Evolutionary conservation across 2,888 invertebrate genomes (phyloP), one percentile per base, ranked within the genome.

Genomic region (Lepidocyrtinus sp.): DNA sequence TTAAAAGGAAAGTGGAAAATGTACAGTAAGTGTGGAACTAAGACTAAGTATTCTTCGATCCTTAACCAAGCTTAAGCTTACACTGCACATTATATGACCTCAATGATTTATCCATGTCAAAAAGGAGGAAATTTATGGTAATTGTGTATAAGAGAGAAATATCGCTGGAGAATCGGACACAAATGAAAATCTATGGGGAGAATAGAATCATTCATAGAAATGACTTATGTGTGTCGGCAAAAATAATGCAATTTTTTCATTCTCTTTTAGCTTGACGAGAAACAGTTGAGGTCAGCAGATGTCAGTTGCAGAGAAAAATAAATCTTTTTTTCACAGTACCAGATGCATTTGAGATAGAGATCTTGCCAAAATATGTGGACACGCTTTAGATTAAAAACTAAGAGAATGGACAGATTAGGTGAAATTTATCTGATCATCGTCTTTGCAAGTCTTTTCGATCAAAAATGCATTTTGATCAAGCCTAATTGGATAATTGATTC

Each of bases 51-150:
- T 36, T 36, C 36, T 36, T 9, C 36, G 12, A 36, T 9, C 7
- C 36, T 36, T n/a, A n/a, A n/a, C n/a, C n/a, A n/a, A n/a, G n/a
- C n/a, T n/a, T n/a, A n/a, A n/a, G n/a, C n/a, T n/a, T n/a, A n/a
- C n/a, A n/a, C 36, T 12, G 36, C 36, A 36, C 36, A 36, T 36
- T 36, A 36, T 36, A 12, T 36, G 36, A 36, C 36, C 36, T 36
- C 36, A 5, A 36, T 36, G 46, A 64, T 64, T 65, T 17, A 55
- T 19, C 63, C 22, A 26, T 65, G 50, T 65, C 73, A 55, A 7
- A 27, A 27, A 63, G 64, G 24, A 50, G 55, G 25, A 21, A 64
- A 73, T 73, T 72, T 72, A 72, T 63, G 72, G 27, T 64, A 36
- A 36, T 72, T 36, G 45, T 46, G 62, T 21, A 36, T 22, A n/a